Evolutionary conservation across 2,888 invertebrate species (phyloP).

Genomic region (Drosophila prostipennis): DNA sequence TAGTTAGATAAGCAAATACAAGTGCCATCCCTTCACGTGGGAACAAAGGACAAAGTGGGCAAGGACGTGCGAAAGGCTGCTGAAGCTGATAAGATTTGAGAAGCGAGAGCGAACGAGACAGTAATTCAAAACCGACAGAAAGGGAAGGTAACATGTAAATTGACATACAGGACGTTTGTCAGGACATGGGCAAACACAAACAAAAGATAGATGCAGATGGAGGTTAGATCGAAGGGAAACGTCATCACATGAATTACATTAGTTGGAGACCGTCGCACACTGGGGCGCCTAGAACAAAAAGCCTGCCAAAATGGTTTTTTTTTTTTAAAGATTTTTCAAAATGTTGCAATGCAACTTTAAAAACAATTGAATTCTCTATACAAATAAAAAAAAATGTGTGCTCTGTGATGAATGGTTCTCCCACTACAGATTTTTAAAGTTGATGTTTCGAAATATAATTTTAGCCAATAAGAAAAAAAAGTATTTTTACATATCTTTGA

Average conservation of each 20-base stretch:
- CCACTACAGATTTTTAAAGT: no score
- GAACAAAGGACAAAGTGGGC: conserved; percentile 54
- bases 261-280: conserved; percentile 68
- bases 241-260: conserved; percentile 75
- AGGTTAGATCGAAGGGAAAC: conserved; percentile 23
- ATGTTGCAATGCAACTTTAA: no score
- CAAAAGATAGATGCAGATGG: conserved; percentile 21
- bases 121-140: conserved; percentile 72
- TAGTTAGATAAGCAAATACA: conserved; percentile 78
- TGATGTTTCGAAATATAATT: no score
- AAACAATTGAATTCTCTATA: no score
- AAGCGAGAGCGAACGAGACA: neutral
- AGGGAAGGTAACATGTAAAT: conserved; percentile 76
- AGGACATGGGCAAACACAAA: conserved; percentile 63
- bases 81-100: conserved; percentile 62
- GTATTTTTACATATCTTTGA: no score
- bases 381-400: no score
- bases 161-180: conserved; percentile 65
- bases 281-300: no score
- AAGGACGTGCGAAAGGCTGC: conserved; percentile 70
- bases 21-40: conserved; percentile 41
- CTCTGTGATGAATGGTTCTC: no score
- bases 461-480: no score
- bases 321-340: no score
- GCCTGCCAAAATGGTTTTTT: no score